phyloP scores from a whole-genome alignment of 1,140 invertebrate species.

The Brachionus plicatilis region DNA sequence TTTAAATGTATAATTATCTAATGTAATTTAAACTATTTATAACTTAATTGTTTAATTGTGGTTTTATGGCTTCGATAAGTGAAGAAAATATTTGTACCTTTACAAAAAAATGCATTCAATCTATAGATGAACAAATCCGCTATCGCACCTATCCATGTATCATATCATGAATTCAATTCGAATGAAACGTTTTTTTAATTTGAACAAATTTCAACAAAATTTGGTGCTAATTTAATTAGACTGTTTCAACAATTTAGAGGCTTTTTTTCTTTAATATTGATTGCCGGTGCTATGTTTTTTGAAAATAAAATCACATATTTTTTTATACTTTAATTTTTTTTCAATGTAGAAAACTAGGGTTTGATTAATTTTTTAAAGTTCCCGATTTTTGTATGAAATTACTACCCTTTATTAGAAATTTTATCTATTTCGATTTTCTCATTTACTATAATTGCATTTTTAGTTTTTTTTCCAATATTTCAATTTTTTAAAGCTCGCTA shows the following conservation, averaged over 20 bases:
- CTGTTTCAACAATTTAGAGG: neutral
- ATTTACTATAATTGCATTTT: no score
- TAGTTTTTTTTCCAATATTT: no score
- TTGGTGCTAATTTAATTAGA: neutral
- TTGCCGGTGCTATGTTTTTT: neutral
- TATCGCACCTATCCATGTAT: neutral
- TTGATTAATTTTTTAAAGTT: no score
- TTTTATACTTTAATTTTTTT: no score
- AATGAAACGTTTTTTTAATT: neutral
- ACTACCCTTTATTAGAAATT: no score
- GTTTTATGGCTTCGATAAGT: neutral
- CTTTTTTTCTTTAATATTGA: neutral
- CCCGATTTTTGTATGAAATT: no score
- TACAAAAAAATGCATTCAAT: neutral
- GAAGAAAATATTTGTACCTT: neutral
- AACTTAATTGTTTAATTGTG: neutral
- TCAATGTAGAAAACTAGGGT: no score
- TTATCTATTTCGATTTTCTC: no score
- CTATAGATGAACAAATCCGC: neutral
- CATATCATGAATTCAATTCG: neutral
- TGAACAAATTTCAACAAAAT: neutral
- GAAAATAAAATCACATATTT: neutral
- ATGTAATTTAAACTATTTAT: constrained; percentile 3
- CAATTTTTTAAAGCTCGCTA: no score
- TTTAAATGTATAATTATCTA: neutral